phyloP scores from a whole-genome alignment of 2,113 vertebrate genomes.

The Glaucidium brasilianum region DNA sequence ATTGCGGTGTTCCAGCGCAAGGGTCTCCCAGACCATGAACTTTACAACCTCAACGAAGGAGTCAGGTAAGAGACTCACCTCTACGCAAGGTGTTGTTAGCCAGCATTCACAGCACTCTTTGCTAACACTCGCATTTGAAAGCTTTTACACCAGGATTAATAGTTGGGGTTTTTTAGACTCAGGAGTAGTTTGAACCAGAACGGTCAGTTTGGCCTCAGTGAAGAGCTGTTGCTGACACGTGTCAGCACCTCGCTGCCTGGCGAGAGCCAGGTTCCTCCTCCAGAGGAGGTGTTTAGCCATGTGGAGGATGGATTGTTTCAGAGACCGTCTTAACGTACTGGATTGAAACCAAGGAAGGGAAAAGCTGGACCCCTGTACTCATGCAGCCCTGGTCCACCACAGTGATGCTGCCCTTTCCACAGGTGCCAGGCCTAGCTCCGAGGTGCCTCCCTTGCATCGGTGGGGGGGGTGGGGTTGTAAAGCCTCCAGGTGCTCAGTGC shows the following conservation, averaged over 20 bases:
- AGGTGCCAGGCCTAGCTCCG: neutral
- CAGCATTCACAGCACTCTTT: neutral
- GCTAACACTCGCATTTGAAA: neutral
- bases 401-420: neutral
- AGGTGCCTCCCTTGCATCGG: neutral
- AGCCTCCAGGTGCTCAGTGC: neutral
- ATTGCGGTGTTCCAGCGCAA: conserved; percentile 93
- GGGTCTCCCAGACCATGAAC: conserved; percentile 91
- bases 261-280: neutral
- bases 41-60: conserved; percentile 94
- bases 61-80: conserved; percentile 82
- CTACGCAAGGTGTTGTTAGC: neutral
- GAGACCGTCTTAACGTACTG: neutral
- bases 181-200: neutral
- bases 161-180: too few relatives aligned
- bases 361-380: neutral
- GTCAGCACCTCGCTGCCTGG: neutral
- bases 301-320: neutral
- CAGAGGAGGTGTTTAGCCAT: neutral
- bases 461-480: neutral
- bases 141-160: neutral
- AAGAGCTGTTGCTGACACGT: neutral
- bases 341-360: neutral
- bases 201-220: neutral
- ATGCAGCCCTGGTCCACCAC: neutral